phyloP scores from a whole-genome alignment of 2,888 invertebrate species.

The Orgyia antiqua region DNA sequence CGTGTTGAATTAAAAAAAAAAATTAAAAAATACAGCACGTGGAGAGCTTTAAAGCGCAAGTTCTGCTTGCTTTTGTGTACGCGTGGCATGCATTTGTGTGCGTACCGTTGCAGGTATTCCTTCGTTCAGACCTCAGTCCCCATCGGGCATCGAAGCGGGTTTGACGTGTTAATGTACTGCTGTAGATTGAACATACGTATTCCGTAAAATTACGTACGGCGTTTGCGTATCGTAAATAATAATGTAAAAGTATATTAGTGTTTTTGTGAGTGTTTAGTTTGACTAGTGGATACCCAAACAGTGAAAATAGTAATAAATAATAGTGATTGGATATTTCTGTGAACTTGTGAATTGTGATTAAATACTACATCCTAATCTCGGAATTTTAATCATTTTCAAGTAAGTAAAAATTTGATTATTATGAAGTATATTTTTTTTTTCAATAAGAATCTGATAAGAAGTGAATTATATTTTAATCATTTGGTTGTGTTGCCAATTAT shows the following conservation, averaged over 20 bases:
- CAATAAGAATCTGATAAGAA: too few species aligned
- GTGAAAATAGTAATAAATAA: too few species aligned
- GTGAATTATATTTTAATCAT: too few species aligned
- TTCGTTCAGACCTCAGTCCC: conserved; percentile 53
- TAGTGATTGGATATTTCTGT: conserved; percentile 22
- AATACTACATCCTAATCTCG: conserved; percentile 4
- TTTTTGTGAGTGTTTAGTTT: conserved; percentile 3
- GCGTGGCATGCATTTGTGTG: conserved; percentile 59
- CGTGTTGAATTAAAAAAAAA: conserved; percentile 37
- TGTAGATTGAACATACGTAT: conserved; percentile 12
- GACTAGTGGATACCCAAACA: conserved; percentile 25
- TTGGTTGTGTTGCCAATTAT: too few species aligned
- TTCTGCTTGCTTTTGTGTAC: conserved; percentile 44
- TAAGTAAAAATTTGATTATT: too few species aligned
- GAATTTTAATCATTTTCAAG: conserved; percentile 15
- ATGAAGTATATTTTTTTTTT: too few species aligned
- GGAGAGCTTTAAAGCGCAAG: conserved; percentile 64
- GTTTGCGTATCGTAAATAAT: conserved; percentile 4
- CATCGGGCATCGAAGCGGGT: conserved; percentile 39
- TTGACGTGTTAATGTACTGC: conserved; percentile 13
- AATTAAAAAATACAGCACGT: conserved; percentile 38
- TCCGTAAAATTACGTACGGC: conserved; percentile 12
- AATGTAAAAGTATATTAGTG: conserved; percentile 5
- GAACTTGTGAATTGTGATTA: conserved; percentile 25
- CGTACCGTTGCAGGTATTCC: conserved; percentile 68